These are phyloP conservation scores for Sebastes cheni DNA, from an alignment of 2,797 vertebrate genomes.

Conservation along the genomic window DNA sequence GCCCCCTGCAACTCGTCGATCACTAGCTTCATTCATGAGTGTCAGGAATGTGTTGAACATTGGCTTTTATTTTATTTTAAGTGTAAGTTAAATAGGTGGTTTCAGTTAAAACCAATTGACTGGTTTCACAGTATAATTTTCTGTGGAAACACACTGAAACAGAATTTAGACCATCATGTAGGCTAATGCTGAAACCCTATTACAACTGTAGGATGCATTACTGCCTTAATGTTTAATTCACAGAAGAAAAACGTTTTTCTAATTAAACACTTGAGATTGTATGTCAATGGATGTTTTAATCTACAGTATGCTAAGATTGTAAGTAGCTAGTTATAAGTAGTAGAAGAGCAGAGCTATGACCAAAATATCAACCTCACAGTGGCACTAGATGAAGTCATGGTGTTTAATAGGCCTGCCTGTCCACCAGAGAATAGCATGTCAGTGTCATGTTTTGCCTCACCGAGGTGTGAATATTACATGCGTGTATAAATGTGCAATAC, in stretches of 20 bases:
- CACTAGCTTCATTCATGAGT: neutral
- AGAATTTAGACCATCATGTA: neutral
- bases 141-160: neutral
- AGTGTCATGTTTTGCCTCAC: too few species aligned
- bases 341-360: neutral
- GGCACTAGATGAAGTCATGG: neutral
- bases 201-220: neutral
- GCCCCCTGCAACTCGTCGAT: neutral
- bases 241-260: neutral
- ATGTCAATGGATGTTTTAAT: neutral
- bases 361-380: too few species aligned
- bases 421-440: too few species aligned
- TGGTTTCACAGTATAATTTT: neutral
- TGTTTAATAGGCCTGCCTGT: too few species aligned
- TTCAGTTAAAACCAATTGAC: neutral
- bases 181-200: neutral
- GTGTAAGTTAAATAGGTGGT: neutral
- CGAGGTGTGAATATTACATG: too few species aligned
- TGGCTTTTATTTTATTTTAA: neutral
- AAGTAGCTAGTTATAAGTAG: neutral
- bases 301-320: neutral
- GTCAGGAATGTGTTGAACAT: neutral
- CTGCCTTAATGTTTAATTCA: neutral
- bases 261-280: neutral
- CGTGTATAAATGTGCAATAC: too few species aligned